phyloP scores from a whole-genome alignment of 2,888 invertebrate species.

The Drosophila borealis region DNA sequence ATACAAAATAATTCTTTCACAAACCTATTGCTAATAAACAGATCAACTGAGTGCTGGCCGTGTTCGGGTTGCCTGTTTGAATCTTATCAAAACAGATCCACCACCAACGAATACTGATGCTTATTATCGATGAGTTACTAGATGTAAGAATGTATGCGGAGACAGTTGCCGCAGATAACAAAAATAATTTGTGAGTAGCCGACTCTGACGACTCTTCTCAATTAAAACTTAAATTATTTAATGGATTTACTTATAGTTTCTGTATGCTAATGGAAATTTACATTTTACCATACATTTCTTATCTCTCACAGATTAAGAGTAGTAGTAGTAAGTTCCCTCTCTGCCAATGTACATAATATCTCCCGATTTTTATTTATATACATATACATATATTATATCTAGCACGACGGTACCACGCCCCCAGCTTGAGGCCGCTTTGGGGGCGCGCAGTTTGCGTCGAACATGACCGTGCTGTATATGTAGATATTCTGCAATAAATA shows the following conservation, averaged over 20 bases:
- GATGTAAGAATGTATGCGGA: neutral
- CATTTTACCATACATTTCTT: neutral
- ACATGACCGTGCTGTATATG: neutral
- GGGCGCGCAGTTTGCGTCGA: slow-evolving; percentile 14
- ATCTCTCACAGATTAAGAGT: neutral
- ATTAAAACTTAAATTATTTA: neutral
- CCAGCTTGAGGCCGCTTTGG: neutral
- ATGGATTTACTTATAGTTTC: neutral
- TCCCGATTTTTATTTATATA: neutral
- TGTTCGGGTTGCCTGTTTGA: slow-evolving; percentile 7
- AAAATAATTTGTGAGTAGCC: neutral
- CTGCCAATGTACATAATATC: too few relatives aligned
- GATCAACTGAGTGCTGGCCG: neutral
- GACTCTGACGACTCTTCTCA: neutral
- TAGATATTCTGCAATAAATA: neutral
- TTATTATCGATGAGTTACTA: neutral
- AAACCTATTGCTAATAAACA: neutral
- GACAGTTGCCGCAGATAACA: neutral
- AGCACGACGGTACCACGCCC: slow-evolving; percentile 9
- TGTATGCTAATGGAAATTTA: slow-evolving; percentile 3
- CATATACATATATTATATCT: neutral
- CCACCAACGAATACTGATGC: neutral
- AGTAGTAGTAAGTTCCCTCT: neutral
- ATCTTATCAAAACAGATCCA: neutral
- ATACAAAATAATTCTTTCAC: too few relatives aligned